Evolutionary conservation across 2,888 invertebrate species (phyloP).

Genomic region (Tipula confusa): DNA sequence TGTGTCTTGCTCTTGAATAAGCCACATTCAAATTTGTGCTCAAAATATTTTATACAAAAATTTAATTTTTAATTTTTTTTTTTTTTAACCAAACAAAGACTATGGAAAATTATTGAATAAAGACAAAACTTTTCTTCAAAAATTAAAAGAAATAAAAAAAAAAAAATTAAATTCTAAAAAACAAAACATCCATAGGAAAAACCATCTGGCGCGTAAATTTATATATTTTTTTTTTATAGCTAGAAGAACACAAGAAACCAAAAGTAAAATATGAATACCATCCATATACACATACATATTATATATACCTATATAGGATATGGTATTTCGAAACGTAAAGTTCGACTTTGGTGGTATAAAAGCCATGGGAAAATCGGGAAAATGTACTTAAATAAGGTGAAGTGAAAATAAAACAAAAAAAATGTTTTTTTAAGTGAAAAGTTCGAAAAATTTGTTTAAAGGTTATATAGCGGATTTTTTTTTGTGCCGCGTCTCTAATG

Average conservation of each 20-base stretch:
- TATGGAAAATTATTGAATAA: slow-evolving; percentile 20
- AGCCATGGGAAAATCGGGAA: neutral
- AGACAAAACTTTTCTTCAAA: slow-evolving; percentile 25
- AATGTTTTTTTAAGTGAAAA: slow-evolving; percentile 7
- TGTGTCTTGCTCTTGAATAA: neutral
- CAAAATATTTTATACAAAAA: slow-evolving; percentile 7
- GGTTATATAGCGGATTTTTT: neutral
- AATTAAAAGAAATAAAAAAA: too few species aligned
- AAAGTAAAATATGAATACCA: neutral
- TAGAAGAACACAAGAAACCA: slow-evolving; percentile 4
- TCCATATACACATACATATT: neutral
- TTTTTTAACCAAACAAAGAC: slow-evolving; percentile 7
- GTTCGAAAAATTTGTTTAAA: neutral
- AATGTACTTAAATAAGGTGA: neutral
- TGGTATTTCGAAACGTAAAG: neutral
- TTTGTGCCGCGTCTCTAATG: neutral
- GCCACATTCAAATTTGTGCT: slow-evolving; percentile 25
- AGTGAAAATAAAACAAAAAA: neutral
- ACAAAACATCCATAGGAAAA: slow-evolving; percentile 1
- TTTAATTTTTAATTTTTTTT: too few species aligned
- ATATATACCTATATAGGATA: neutral
- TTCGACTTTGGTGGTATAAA: neutral
- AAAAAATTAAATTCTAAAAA: slow-evolving; percentile 21
- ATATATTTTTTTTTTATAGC: neutral
- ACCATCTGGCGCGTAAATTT: slow-evolving; percentile 20